Evolutionary conservation across 2,113 vertebrate genomes (phyloP).

Genomic region (Lipophrys pholis): DNA sequence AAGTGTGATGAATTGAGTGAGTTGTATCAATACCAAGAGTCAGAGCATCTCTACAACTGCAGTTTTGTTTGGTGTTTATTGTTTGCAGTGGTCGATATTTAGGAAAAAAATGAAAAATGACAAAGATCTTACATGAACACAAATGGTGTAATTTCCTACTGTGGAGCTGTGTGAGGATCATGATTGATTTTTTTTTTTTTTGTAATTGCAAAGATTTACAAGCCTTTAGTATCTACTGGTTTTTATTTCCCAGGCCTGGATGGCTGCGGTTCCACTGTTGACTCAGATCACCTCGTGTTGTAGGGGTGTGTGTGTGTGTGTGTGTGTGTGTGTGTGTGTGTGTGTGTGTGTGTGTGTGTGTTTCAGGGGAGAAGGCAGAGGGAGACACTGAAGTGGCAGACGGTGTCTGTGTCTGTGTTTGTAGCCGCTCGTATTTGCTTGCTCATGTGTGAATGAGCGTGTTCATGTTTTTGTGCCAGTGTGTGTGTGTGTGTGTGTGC

Average conservation of each 20-base stretch:
- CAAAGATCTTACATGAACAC: too few relatives aligned
- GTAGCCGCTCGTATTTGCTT: slow-evolving; percentile 16
- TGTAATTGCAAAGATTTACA: slow-evolving; percentile 8
- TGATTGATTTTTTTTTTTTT: slow-evolving; percentile 26
- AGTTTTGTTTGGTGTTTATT: too few relatives aligned
- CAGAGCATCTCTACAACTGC: too few relatives aligned
- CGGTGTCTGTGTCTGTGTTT: slow-evolving; percentile 27
- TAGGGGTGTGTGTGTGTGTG: neutral
- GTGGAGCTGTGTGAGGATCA: neutral
- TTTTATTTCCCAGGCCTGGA: slow-evolving; percentile 2
- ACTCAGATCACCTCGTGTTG: neutral
- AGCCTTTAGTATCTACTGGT: slow-evolving; percentile 14
- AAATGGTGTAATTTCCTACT: too few relatives aligned
- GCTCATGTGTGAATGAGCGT: slow-evolving; percentile 33
- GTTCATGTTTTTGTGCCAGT: slow-evolving; percentile 19
- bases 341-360: neutral
- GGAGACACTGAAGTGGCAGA: neutral
- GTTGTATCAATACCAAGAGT: too few relatives aligned
- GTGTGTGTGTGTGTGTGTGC: too few relatives aligned
- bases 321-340: slow-evolving; percentile 1
- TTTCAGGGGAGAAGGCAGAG: neutral
- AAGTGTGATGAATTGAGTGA: too few relatives aligned
- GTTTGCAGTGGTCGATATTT: too few relatives aligned
- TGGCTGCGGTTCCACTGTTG: neutral
- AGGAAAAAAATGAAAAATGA: too few relatives aligned